A percentile compares a stretch with the other conserved stretches of the same genome.
Evolutionary conservation across 2,113 vertebrate genomes (phyloP).

Genomic region (Cnemophilus loriae): DNA sequence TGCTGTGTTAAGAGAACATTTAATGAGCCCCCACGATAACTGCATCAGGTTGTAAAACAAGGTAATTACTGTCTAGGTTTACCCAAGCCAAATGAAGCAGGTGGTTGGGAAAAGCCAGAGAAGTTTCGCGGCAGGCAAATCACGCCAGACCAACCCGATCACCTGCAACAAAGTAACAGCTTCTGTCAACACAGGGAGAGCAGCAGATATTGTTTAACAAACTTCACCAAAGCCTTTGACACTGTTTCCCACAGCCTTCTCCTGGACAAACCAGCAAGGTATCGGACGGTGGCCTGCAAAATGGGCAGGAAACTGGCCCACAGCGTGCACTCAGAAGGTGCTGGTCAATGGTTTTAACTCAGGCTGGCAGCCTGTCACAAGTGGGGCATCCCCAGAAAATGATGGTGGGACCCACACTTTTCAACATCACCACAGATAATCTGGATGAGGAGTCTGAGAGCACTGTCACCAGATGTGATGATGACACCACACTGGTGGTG

Average conservation of each 20-base stretch:
- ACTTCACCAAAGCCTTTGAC: neutral
- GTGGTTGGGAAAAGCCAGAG: neutral
- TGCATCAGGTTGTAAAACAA: neutral
- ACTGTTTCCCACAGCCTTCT: neutral
- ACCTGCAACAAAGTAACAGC: neutral
- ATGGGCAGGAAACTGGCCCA: rapidly evolving
- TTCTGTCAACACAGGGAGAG: rapidly evolving
- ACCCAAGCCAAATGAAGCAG: neutral
- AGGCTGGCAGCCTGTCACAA: neutral
- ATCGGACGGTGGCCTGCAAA: rapidly evolving
- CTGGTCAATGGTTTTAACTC: neutral
- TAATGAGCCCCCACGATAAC: neutral
- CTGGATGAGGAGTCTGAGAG: neutral
- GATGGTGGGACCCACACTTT: neutral
- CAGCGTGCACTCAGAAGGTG: rapidly evolving
- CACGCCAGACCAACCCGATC: rapidly evolving
- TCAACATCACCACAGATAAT: neutral
- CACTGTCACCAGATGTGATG: neutral
- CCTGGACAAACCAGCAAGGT: neutral
- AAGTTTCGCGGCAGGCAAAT: neutral
- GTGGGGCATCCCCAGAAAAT: neutral
- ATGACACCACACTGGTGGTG: neutral
- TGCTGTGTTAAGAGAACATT: neutral
- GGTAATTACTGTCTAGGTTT: neutral
- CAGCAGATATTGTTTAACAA: neutral